Conservation (phyloP, 2,888 invertebrate species). For the Habroteleia sp. region DNA sequence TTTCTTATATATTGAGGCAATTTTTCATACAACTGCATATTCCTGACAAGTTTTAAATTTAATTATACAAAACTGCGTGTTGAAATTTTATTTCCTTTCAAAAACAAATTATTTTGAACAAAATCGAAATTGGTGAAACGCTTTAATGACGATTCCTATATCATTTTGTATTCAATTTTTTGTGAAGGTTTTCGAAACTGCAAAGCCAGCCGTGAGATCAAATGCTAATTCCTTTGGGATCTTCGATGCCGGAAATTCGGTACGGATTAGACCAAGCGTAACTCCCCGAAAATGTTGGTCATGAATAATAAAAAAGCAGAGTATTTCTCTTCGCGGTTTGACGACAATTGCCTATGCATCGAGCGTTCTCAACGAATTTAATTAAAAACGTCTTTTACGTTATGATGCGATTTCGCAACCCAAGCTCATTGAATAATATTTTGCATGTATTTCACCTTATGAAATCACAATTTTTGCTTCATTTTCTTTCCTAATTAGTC, state of each 20-base stretch:
- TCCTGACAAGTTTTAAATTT: too few species aligned
- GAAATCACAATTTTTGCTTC: not conserved
- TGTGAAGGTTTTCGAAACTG: constrained; percentile 29
- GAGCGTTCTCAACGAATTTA: constrained; percentile 51
- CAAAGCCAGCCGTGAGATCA: constrained; percentile 70
- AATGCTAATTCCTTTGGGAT: constrained; percentile 76
- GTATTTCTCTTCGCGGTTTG: constrained; percentile 53
- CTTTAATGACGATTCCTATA: constrained; percentile 29
- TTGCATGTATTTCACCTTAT: not conserved
- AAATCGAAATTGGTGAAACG: too few species aligned
- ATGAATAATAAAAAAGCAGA: constrained; percentile 71
- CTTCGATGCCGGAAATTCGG: constrained; percentile 73
- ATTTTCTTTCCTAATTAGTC: constrained; percentile 10
- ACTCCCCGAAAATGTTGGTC: constrained; percentile 68
- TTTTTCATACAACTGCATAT: too few species aligned
- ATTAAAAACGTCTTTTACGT: constrained; percentile 50
- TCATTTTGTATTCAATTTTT: constrained; percentile 41
- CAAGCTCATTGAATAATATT: constrained; percentile 18
- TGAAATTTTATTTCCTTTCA: not conserved
- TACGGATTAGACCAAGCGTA: constrained; percentile 70
- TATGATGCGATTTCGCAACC: constrained; percentile 22
- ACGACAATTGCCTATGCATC: constrained; percentile 60
- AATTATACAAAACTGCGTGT: too few species aligned
- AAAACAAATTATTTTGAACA: not conserved
- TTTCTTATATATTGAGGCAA: too few species aligned